A percentile compares a stretch with the other conserved stretches of the same genome.
Conservation (phyloP, 2,113 vertebrate species). For the Sus scrofa region T2T-Sscrofa CM000814.6:49045001-49045500, state of each 20-base stretch:
- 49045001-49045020: background rate
- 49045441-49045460: background rate
- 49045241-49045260: no score
- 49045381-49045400: background rate
- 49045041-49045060: background rate
- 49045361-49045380: background rate
- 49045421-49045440: accelerated
- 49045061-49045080: background rate
- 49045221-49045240: no score
- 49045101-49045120: no score
- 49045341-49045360: background rate
- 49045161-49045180: no score
- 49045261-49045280: no score
- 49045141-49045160: no score
- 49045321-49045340: background rate
- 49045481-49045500: background rate
- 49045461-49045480: background rate
- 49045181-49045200: no score
- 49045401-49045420: no score
- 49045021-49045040: background rate
- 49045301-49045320: no score
- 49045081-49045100: background rate
- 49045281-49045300: no score
- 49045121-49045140: no score
- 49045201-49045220: no score